Evolutionary conservation across 2,113 vertebrate genomes (phyloP), one percentile per base, ranked within the genome.

Genomic region (Zosterops japonicus): DNA sequence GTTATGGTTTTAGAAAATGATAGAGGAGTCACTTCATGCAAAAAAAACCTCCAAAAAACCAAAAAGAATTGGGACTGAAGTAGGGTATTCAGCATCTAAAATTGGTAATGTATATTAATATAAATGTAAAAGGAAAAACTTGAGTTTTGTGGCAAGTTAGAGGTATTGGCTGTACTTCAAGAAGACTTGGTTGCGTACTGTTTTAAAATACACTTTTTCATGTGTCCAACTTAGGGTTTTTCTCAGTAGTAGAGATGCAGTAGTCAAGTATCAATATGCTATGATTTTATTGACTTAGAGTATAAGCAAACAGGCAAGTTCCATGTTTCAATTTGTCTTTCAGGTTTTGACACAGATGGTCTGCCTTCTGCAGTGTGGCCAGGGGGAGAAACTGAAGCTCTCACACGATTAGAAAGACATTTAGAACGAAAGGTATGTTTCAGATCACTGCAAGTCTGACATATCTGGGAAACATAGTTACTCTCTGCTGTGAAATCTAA

Each of bases 321-420:
- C 67, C 27, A 56, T 87, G 56, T 83, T 87, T 85, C 44, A 46
- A 83, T 90, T 94, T 88, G 23, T 77, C 75, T 90, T 95, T 56
- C 94, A 99, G 99, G 99, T 85, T 99, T 99, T 97, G 99, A 99
- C 94, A 99, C 98, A 8, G 99, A 99, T 68, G 99, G 99, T 31
- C 95, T 99, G 78, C 94, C 97, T 90, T 98, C 98, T 87, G 99
- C 99, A 29, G 98, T 99, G 1, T 99, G 99, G 99, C 99, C 99
- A 25, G 99, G 99, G 21, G 99, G 99, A 95, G 99, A 99, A 97
- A 99, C 99, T 6, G 99, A 99, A 97, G 99, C 99, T 67, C 99
- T 99, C 41, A 98, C 98, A 68, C 98, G 99, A 83, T 42, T 99
- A 83, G 99, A 99, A 97, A 98, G 99, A 50, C 99, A 99, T 89